Conservation (phyloP, 1,140 invertebrate genomes). For the Uloborus diversus region DNA sequence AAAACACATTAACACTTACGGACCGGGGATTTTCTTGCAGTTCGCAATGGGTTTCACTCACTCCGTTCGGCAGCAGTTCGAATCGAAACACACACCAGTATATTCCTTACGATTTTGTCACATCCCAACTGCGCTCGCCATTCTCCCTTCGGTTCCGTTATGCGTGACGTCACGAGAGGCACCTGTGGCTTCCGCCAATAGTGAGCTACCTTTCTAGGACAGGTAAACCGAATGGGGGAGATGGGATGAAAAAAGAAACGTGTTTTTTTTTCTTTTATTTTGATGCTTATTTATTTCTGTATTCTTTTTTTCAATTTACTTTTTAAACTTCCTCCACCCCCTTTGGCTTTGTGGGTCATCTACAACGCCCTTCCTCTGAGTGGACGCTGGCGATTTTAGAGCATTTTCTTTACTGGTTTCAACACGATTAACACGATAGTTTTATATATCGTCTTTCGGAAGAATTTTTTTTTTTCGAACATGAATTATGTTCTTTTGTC, state of each 20-base stretch:
- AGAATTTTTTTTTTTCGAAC: no score
- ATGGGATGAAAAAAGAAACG: slow-evolving; percentile 29
- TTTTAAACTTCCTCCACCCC: background rate
- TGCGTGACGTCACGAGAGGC: slow-evolving; percentile 13
- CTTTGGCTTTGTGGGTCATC: slow-evolving; percentile 29
- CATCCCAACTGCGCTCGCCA: background rate
- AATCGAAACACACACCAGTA: background rate
- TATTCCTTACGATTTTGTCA: background rate
- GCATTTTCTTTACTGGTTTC: no score
- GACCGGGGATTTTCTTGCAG: background rate
- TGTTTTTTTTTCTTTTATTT: slow-evolving; percentile 9
- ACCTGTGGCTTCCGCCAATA: slow-evolving; percentile 39
- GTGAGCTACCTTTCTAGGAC: slow-evolving; percentile 22
- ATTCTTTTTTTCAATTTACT: no score
- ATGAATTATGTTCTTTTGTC: no score
- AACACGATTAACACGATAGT: no score
- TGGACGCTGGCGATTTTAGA: background rate
- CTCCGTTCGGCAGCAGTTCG: background rate
- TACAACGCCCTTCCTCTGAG: slow-evolving; percentile 25
- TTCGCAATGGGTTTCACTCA: background rate
- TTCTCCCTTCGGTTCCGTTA: slow-evolving; percentile 17
- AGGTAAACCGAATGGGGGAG: slow-evolving; percentile 14
- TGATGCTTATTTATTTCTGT: background rate
- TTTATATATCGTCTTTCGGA: no score
- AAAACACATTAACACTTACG: background rate